Percentiles rank a stretch among this genome's conserved stretches.
phyloP scores from a whole-genome alignment of 2,797 vertebrate genomes.

The Myotis planiceps region DNA sequence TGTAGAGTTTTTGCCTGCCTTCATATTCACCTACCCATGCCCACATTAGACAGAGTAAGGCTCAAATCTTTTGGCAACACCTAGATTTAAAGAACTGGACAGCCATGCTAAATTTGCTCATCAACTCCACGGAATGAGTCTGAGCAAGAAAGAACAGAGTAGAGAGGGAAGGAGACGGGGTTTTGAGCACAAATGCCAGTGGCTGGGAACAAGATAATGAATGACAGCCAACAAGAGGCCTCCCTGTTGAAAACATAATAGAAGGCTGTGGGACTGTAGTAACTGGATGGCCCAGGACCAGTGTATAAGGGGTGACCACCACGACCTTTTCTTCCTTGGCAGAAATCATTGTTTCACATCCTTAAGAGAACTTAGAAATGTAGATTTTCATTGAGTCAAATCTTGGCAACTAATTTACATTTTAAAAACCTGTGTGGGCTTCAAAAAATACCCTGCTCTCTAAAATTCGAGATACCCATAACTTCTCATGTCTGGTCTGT shows the following conservation, averaged over 20 bases:
- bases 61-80: neutral
- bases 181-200: fast-evolving
- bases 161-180: neutral
- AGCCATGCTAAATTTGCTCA: too few relatives aligned
- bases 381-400: neutral
- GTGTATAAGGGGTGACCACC: too few relatives aligned
- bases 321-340: neutral
- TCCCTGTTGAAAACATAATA: fast-evolving
- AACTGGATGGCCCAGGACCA: fast-evolving
- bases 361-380: neutral
- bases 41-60: neutral
- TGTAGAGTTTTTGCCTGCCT: neutral
- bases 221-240: fast-evolving
- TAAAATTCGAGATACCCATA: neutral
- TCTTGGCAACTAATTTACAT: neutral
- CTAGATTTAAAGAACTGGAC: neutral
- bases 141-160: neutral
- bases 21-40: neutral
- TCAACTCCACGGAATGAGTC: neutral
- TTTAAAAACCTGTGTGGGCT: neutral
- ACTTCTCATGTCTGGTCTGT: neutral
- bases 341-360: neutral
- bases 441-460: neutral
- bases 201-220: too few relatives aligned
- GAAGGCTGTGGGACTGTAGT: fast-evolving